Percentiles rank a stretch among this genome's conserved stretches.
Evolutionary conservation across 2,113 vertebrate species (phyloP).

Genomic region (Cyprinodon tularosa): DNA sequence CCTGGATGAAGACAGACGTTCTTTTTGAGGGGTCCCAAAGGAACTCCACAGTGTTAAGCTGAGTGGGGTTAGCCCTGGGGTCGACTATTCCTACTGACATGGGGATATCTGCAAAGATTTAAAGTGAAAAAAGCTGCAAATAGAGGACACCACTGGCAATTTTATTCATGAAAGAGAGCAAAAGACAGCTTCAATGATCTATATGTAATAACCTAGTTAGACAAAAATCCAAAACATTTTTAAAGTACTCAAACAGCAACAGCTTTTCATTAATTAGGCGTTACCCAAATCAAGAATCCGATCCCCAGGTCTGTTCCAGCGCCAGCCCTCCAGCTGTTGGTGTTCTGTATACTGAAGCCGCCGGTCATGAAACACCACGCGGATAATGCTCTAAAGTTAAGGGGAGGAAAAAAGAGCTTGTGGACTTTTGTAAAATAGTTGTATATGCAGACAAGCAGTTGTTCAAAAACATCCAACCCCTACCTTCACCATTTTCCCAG

Average conservation of each 20-base stretch:
- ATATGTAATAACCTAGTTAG: neutral
- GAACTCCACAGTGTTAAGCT: slow-evolving; percentile 97
- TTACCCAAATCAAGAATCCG: slow-evolving; percentile 95
- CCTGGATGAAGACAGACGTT: slow-evolving; percentile 98
- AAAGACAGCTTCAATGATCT: no score
- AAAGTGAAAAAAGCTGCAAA: slow-evolving; percentile 47
- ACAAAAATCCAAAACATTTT: neutral
- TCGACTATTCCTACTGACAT: slow-evolving; percentile 98
- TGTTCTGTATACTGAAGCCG: slow-evolving; percentile 96
- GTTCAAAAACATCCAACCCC: slow-evolving; percentile 34
- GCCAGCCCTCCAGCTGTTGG: slow-evolving; percentile 97
- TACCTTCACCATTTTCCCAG: slow-evolving; percentile 96
- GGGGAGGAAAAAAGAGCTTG: neutral
- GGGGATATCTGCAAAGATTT: slow-evolving; percentile 88
- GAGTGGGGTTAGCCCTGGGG: slow-evolving; percentile 94
- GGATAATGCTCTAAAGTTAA: slow-evolving; percentile 89
- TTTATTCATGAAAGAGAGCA: neutral
- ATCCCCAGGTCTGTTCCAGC: slow-evolving; percentile 96
- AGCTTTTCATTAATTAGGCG: slow-evolving; percentile 5
- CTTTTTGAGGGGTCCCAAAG: slow-evolving; percentile 96
- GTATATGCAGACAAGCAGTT: neutral
- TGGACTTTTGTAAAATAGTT: neutral
- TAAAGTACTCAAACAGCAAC: neutral
- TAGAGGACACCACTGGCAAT: slow-evolving; percentile 8
- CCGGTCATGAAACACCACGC: slow-evolving; percentile 96